phyloP scores from a whole-genome alignment of 2,797 vertebrate species.

The Zalophus californianus region DNA sequence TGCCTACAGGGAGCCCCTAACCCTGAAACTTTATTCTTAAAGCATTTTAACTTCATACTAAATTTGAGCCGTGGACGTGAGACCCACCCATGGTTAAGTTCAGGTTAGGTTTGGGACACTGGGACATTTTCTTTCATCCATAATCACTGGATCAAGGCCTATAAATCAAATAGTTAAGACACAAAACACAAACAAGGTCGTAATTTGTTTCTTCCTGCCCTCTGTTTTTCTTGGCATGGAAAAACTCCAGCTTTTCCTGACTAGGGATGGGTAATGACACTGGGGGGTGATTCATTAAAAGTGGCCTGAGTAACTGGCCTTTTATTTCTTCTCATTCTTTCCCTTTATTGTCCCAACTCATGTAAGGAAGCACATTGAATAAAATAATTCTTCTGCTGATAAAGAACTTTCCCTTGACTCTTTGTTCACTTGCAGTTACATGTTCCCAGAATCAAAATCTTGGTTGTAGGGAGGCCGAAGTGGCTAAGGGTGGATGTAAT shows the following conservation, averaged over 20 bases:
- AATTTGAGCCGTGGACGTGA: conserved; percentile 61
- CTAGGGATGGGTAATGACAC: conserved; percentile 73
- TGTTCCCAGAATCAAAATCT: conserved; percentile 52
- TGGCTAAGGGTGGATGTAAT: background rate
- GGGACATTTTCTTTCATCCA: conserved; percentile 87
- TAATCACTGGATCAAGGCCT: conserved; percentile 84
- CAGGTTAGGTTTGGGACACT: conserved; percentile 78
- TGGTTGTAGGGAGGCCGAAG: background rate
- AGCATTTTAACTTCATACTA: conserved; percentile 62
- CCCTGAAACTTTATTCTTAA: conserved; percentile 57
- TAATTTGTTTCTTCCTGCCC: conserved; percentile 86
- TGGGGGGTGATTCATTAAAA: conserved; percentile 62
- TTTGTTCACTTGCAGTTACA: conserved; percentile 51
- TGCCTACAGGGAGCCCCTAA: conserved; percentile 24
- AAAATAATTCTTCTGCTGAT: conserved; percentile 70
- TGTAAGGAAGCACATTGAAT: conserved; percentile 69
- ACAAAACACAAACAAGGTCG: conserved; percentile 80
- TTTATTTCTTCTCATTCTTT: conserved; percentile 81
- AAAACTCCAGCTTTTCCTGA: conserved; percentile 84
- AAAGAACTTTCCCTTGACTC: conserved; percentile 62
- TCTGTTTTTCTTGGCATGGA: conserved; percentile 84
- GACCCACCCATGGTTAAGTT: conserved; percentile 69
- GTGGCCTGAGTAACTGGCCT: conserved; percentile 72
- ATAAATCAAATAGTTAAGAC: conserved; percentile 82
- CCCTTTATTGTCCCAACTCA: conserved; percentile 64